Conservation (phyloP, 2,113 vertebrate genomes). For the Ovis canadensis region DNA sequence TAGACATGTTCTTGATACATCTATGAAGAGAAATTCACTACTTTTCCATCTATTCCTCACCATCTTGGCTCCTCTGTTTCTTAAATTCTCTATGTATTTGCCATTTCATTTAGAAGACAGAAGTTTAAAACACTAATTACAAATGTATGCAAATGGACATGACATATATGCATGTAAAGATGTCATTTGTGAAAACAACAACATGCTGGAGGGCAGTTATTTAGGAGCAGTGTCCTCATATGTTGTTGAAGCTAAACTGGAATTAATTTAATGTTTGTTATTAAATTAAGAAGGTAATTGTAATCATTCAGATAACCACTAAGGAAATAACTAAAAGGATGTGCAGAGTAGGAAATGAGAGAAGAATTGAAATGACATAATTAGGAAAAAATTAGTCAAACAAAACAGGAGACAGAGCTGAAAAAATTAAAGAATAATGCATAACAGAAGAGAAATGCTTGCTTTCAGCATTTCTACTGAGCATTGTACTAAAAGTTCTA, state of each 20-base stretch:
- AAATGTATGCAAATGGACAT: neutral
- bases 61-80: neutral
- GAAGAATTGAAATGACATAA: neutral
- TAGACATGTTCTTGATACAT: neutral
- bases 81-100: neutral
- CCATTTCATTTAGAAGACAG: neutral
- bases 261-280: neutral
- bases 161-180: neutral
- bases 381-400: neutral
- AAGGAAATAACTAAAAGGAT: neutral
- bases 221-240: neutral
- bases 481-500: neutral
- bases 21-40: no score
- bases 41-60: no score
- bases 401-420: neutral
- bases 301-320: neutral
- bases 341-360: neutral
- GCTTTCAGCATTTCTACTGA: neutral
- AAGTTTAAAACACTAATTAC: neutral
- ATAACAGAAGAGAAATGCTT: neutral
- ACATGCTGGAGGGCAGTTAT: neutral
- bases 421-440: neutral
- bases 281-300: neutral
- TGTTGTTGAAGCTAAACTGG: neutral
- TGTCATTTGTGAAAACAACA: neutral